Evolutionary conservation across 2,113 vertebrate species (phyloP), one percentile per base, ranked within the genome.

Genomic region (Neolamprologus ventralis): DNA sequence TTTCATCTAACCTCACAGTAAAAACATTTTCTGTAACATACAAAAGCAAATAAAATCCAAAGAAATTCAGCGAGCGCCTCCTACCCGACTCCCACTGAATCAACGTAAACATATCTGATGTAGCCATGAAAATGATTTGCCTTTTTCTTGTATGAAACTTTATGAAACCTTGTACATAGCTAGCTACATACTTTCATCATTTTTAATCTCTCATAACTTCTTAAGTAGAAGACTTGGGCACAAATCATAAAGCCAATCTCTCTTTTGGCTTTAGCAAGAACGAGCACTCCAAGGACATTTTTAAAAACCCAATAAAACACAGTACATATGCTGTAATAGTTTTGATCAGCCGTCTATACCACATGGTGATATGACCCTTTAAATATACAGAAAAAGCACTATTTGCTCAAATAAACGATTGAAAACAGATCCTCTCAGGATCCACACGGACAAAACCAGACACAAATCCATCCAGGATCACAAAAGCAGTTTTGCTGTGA

Each of bases 1-100:
- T 35, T 63, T 35, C 9, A 0, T 65, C 60, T 35, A 35, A 35
- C 17, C 0, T 65, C 60, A 35, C 31, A 65, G 60, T 65, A 35
- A 65, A 65, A 65, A 65, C 60, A 65, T 0, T 65, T 65, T 65
- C 60, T 5, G 60, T n/a, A 0, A 35, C 0, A 63, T 35, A 3
- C 31, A 63, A n/a, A 35, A 35, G 9, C 1, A 63, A 23, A 23
- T 11, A 1, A 47, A 47, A 47, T 31, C 58, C 28, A 63, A 19
- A 33, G 16, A 63, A 4, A 35, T 63, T 63, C 58, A 14, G 37
- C 3, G 4, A 37, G 12, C 1, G 1, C 65, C 37, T 73, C 13
- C 37, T 10, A 45, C 37, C 65, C 1, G 5, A 73, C 37, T 45
- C 37, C 13, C 65, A 26, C 37, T 16, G 13, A 26, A 73, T 45